Conservation (phyloP, 64 coral and sea anemone genomes). For the Acropora yongei region DNA sequence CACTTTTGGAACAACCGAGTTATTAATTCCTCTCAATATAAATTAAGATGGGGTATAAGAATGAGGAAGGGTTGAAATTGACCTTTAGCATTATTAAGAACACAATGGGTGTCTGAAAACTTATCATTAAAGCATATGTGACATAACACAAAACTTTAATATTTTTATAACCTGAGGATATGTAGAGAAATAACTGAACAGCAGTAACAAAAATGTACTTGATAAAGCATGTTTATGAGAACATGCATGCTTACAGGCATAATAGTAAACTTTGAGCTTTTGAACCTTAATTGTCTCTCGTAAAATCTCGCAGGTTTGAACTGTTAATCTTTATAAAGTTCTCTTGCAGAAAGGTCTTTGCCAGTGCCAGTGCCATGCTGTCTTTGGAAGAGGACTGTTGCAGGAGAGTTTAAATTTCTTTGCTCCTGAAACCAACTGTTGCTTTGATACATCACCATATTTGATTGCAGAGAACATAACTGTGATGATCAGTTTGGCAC, state of each 20-base stretch:
- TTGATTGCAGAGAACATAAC: conserved; percentile 16
- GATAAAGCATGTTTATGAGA: background rate
- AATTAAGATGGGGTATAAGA: background rate
- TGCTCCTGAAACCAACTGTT: background rate
- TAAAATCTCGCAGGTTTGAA: background rate
- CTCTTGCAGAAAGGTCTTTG: background rate
- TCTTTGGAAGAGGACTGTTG: background rate
- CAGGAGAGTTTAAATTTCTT: conserved; percentile 3
- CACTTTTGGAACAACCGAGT: background rate
- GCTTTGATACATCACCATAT: conserved; percentile 11
- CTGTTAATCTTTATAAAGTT: conserved; percentile 5
- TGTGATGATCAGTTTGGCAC: conserved; percentile 5
- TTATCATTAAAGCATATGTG: too few relatives aligned
- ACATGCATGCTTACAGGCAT: background rate
- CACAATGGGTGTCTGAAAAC: background rate
- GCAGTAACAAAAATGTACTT: background rate
- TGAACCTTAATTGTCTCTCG: conserved; percentile 13
- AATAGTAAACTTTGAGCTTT: conserved; percentile 15
- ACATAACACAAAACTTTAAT: too few relatives aligned
- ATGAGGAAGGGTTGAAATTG: background rate
- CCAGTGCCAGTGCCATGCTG: background rate
- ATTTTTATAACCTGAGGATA: background rate
- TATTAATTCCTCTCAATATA: background rate
- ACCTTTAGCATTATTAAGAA: background rate
- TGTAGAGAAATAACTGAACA: background rate